A percentile compares a stretch with the other conserved stretches of the same genome.
These are phyloP conservation scores for Stenolophus ochropezus DNA, from an alignment of 2,888 invertebrate species.

Conservation along the genomic window DNA sequence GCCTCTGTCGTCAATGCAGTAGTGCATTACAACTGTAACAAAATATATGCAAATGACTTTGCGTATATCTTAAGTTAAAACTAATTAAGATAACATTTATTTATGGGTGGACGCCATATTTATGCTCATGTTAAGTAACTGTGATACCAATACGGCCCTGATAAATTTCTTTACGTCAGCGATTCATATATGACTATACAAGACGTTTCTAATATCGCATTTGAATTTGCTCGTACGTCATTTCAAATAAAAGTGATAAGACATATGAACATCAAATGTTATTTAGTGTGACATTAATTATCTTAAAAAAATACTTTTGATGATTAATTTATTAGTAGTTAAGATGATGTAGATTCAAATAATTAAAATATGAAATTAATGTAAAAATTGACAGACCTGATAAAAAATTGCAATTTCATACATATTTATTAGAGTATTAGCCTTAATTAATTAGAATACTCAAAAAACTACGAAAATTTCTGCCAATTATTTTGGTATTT, in stretches of 20 bases:
- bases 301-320: background rate
- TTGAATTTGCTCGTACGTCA: background rate
- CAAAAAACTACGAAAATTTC: too few species aligned
- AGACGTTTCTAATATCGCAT: background rate
- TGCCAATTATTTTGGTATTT: too few species aligned
- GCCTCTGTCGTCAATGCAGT: background rate
- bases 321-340: background rate
- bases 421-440: too few species aligned
- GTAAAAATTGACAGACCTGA: too few species aligned
- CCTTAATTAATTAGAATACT: too few species aligned
- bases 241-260: background rate
- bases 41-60: slow-evolving; percentile 36
- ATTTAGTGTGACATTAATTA: background rate
- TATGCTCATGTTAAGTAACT: slow-evolving; percentile 25
- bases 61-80: slow-evolving; percentile 25
- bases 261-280: background rate
- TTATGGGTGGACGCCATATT: slow-evolving; percentile 33
- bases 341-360: background rate
- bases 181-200: background rate
- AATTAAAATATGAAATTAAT: too few species aligned
- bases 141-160: background rate
- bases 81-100: slow-evolving; percentile 51
- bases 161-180: slow-evolving; percentile 26
- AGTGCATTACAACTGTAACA: background rate
- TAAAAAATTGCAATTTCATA: too few species aligned